Percentiles rank a stretch among this genome's conserved stretches.
Conservation (phyloP, 2,113 vertebrate genomes). For the Rhea pennata region DNA sequence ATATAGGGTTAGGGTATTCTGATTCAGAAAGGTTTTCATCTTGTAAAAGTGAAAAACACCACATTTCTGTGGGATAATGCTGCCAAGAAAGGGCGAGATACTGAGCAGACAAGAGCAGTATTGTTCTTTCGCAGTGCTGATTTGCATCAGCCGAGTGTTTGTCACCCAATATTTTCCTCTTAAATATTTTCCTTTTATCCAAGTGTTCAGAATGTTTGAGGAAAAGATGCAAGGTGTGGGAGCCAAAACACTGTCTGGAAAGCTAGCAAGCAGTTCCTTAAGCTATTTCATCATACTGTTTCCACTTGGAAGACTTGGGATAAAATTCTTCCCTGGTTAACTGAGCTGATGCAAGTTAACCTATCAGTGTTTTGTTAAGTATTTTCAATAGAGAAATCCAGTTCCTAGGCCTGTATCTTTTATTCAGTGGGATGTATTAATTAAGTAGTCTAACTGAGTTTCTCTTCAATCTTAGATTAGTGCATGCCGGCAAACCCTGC, state of each 20-base stretch:
- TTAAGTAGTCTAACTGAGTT: neutral
- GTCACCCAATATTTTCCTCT: neutral
- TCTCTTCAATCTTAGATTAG: neutral
- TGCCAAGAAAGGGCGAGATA: slow-evolving; percentile 15
- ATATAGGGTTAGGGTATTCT: neutral
- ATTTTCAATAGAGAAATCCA: neutral
- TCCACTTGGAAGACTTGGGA: neutral
- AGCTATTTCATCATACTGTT: slow-evolving; percentile 14
- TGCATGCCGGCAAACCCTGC: neutral
- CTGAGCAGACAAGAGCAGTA: neutral
- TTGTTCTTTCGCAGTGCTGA: neutral
- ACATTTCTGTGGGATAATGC: neutral
- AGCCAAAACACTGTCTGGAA: slow-evolving; percentile 28
- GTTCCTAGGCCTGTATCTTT: neutral
- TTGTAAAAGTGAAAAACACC: neutral
- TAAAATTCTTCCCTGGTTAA: neutral
- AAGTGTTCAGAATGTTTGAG: neutral
- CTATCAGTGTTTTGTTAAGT: neutral
- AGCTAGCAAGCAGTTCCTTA: slow-evolving; percentile 6
- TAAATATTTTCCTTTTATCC: slow-evolving; percentile 40
- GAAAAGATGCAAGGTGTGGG: neutral
- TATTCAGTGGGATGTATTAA: neutral
- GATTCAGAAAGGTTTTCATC: slow-evolving; percentile 6
- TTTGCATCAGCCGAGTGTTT: neutral
- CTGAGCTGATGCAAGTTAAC: neutral